Conservation (phyloP, 2,888 invertebrate genomes). For the Stenodera caucasica region DNA sequence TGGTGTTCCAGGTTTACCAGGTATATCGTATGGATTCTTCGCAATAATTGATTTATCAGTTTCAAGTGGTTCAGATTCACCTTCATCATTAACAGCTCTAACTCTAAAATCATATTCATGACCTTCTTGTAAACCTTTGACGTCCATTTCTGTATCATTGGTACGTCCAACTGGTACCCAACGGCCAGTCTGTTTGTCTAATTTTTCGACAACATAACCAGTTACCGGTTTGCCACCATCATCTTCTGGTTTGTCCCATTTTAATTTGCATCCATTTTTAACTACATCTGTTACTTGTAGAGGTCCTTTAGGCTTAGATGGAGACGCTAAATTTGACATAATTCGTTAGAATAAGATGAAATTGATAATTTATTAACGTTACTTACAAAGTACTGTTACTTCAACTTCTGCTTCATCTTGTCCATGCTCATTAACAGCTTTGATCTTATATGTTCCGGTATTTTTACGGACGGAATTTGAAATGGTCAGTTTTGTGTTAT, state of each 20-base stretch:
- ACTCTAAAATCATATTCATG: conserved; percentile 94
- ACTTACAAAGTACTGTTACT: conserved; percentile 78
- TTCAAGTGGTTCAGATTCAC: conserved; percentile 91
- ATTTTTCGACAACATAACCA: conserved; percentile 92
- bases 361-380: neutral
- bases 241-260: conserved; percentile 93
- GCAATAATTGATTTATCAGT: conserved; percentile 87
- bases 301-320: conserved; percentile 86
- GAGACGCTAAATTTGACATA: conserved; percentile 62
- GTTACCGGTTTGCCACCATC: conserved; percentile 93
- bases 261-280: conserved; percentile 85
- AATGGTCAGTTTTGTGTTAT: conserved; percentile 85
- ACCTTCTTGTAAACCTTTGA: conserved; percentile 86
- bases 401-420: conserved; percentile 92
- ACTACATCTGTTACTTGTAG: conserved; percentile 86
- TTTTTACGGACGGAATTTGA: conserved; percentile 79
- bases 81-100: conserved; percentile 91
- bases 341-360: neutral
- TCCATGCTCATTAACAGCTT: conserved; percentile 89
- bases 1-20: conserved; percentile 86
- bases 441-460: conserved; percentile 87
- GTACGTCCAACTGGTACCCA: conserved; percentile 94
- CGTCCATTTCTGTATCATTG: conserved; percentile 83
- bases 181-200: conserved; percentile 87
- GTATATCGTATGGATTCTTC: conserved; percentile 92